Conservation (phyloP, 2,888 invertebrate species). For the Phoenoteleia sp. region DNA sequence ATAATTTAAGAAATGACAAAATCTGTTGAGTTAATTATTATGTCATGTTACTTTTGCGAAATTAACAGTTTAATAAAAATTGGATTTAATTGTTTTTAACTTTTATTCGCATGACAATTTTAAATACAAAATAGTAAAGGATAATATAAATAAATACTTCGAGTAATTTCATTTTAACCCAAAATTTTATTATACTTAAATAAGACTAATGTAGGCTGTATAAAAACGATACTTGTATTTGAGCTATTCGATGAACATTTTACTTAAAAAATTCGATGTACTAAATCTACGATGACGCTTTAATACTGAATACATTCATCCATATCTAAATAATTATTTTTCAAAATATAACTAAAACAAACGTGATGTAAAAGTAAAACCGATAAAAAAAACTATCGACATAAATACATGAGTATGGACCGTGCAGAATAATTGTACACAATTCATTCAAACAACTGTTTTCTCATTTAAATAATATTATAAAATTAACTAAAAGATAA, state of each 20-base stretch:
- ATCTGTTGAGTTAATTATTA: too few species aligned
- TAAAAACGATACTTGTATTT: slow-evolving; percentile 17
- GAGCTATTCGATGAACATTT: not conserved
- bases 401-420: too few species aligned
- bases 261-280: not conserved
- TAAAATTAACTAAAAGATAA: not conserved
- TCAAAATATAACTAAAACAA: too few species aligned
- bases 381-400: too few species aligned
- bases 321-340: too few species aligned
- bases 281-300: slow-evolving; percentile 8
- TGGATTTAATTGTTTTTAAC: slow-evolving; percentile 48
- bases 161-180: not conserved
- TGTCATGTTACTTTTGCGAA: too few species aligned
- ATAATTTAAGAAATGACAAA: too few species aligned
- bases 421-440: too few species aligned
- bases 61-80: too few species aligned
- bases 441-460: too few species aligned
- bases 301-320: slow-evolving; percentile 21
- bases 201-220: slow-evolving; percentile 27
- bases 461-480: not conserved
- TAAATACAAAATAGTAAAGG: slow-evolving; percentile 27
- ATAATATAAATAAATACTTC: slow-evolving; percentile 16
- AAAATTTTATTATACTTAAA: not conserved
- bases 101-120: slow-evolving; percentile 41
- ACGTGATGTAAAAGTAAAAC: too few species aligned